Conservation (phyloP, 2,888 invertebrate genomes). For the Scrobipalpa atriplicella region DNA sequence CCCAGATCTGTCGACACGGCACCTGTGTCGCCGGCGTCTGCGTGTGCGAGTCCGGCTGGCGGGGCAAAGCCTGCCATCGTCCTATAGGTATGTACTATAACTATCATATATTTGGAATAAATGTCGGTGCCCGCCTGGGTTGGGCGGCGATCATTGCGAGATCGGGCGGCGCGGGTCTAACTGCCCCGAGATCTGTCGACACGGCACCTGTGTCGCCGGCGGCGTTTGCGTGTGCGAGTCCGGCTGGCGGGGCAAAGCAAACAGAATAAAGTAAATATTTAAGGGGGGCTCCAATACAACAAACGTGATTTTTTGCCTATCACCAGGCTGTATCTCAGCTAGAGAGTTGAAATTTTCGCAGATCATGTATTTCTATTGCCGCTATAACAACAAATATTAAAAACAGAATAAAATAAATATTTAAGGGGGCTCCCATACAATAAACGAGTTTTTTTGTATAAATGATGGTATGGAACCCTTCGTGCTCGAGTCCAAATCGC, state of each 20-base stretch:
- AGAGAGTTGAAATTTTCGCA: too few species aligned
- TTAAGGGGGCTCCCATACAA: too few species aligned
- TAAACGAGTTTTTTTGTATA: too few species aligned
- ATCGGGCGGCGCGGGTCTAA: constrained; percentile 90
- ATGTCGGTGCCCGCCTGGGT: constrained; percentile 93
- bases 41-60: constrained; percentile 92
- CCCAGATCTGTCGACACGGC: constrained; percentile 90
- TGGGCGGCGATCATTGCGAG: constrained; percentile 95
- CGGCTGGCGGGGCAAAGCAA: constrained; percentile 93
- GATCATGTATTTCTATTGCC: too few species aligned
- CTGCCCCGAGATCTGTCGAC: constrained; percentile 88
- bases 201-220: constrained; percentile 89
- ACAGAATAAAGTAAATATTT: too few species aligned
- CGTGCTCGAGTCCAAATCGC: too few species aligned
- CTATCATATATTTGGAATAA: constrained; percentile 83
- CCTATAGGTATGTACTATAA: constrained; percentile 78
- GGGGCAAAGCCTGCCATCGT: constrained; percentile 91
- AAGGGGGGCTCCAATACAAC: too few species aligned
- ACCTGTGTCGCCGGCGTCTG: constrained; percentile 88
- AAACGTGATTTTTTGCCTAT: too few species aligned
- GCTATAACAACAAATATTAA: too few species aligned
- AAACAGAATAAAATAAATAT: too few species aligned
- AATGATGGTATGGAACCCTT: too few species aligned
- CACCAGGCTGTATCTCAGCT: too few species aligned
- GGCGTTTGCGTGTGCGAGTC: constrained; percentile 90